Base-by-base conservation (phyloP, 2,888 invertebrate genomes). In the Pollenia amentaria region DNA sequence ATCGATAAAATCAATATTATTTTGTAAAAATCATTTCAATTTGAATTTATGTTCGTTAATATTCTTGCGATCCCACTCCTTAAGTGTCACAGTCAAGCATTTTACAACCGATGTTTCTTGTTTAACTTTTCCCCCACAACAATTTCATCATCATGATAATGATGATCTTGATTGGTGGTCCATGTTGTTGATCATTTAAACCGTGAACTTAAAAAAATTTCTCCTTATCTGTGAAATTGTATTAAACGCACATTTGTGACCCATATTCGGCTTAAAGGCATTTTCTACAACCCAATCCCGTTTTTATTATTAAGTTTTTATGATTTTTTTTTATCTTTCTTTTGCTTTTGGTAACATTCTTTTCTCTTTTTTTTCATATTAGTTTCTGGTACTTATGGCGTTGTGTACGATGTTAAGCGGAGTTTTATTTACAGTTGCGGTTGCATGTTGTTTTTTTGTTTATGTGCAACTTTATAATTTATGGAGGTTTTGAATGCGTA, bases 241-340 rank as follows among this genome's bases (percentile, higher is more conserved):
- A 78, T 69, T 72, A 62, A 85, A 83, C 64, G 79, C 79, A 46
- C 48, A 76, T 76, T 80, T 70, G 77, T 87, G 87, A 81, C 87
- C 87, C 78, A 84, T 69, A 77, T 87, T 75, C 69, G 57, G 69
- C 48, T 60, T 48, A 60, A 83, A 86, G 70, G 55, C 75, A 79
- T 29, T 29, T 29, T 16, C 44, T 16, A 14, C 44, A 65, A 16
- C 46, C 8, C 67, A 60, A 60, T 79, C 48, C 55, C 16, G 60
- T 76, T 72, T 85, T 62, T n/a, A n/a, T 51, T 60, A 46, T 57
- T 57, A 55, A 14, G 38, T 14, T 38, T n/a, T 42, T 42, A 16
- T n/a, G 18, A 10, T 10, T 72, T 46, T 57, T 38, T 38, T 60
- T 40, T 46, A 12, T 21, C 64, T 76, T 67, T 12, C 3, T 6